Evolutionary conservation across 2,888 invertebrate species (phyloP).

Genomic region (Sphinx pinastri): DNA sequence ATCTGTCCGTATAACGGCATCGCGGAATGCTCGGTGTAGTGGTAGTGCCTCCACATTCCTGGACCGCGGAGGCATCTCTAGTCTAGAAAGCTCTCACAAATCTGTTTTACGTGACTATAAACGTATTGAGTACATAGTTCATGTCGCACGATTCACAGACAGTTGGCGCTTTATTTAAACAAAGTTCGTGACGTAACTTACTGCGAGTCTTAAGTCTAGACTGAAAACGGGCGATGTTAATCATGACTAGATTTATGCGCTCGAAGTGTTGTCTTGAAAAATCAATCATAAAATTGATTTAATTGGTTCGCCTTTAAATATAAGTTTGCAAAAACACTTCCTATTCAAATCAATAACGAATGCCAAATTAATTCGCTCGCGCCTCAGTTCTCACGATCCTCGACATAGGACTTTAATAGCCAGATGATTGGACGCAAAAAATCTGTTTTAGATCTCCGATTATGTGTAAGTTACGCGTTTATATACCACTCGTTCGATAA

Average conservation of each 20-base stretch:
- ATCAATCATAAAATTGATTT: slow-evolving; percentile 22
- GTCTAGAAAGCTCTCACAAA: slow-evolving; percentile 46
- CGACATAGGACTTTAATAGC: slow-evolving; percentile 17
- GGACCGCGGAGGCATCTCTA: slow-evolving; percentile 30
- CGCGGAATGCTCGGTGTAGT: slow-evolving; percentile 40
- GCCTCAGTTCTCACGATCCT: slow-evolving; percentile 20
- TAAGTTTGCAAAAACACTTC: slow-evolving; percentile 15
- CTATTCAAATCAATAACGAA: slow-evolving; percentile 24
- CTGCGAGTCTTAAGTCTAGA: background rate
- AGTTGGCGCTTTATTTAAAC: background rate
- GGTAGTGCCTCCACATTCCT: slow-evolving; percentile 52
- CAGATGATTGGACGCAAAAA: slow-evolving; percentile 22
- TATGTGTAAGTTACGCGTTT: background rate
- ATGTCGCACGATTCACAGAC: slow-evolving; percentile 2
- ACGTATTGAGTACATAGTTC: slow-evolving; percentile 22
- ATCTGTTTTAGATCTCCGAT: slow-evolving; percentile 15
- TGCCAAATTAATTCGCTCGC: slow-evolving; percentile 22
- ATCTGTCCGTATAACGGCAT: slow-evolving; percentile 41
- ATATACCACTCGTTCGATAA: background rate
- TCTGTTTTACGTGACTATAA: slow-evolving; percentile 34
- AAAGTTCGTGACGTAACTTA: background rate
- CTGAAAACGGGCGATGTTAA: background rate
- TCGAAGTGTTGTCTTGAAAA: background rate
- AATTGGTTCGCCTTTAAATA: slow-evolving; percentile 5
- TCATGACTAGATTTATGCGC: background rate